Percentiles rank a stretch among this genome's conserved stretches.
Conservation (phyloP, 2,888 invertebrate genomes). For the Ferrisia virgata region DNA sequence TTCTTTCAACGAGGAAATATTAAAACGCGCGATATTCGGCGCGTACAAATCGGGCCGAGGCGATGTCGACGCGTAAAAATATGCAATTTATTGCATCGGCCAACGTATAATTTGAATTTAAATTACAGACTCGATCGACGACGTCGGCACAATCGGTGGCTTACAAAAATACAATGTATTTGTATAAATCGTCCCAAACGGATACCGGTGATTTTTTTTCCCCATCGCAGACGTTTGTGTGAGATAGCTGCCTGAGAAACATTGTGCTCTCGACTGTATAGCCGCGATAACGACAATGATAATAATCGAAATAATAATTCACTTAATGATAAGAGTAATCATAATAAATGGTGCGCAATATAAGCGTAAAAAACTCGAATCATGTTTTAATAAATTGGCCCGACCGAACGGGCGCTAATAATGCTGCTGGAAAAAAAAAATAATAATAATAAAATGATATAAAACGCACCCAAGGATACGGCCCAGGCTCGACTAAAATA, state of each 20-base stretch:
- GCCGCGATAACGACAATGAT: constrained; percentile 32
- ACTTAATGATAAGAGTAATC: constrained; percentile 34
- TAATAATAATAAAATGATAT: no score
- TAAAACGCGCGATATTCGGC: no score
- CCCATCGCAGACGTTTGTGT: neutral
- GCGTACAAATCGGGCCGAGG: neutral
- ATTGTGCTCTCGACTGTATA: neutral
- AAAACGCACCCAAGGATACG: constrained; percentile 28
- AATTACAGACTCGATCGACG: neutral
- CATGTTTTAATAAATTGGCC: constrained; percentile 39
- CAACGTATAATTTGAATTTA: neutral
- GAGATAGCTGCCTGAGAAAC: constrained; percentile 10
- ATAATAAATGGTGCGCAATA: neutral
- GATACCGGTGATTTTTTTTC: neutral
- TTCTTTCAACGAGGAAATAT: neutral
- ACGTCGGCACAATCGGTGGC: no score
- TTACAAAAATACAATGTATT: neutral
- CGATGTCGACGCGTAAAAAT: neutral
- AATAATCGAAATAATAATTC: constrained; percentile 43
- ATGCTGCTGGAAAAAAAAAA: neutral
- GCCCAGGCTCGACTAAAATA: neutral
- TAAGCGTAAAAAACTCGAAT: constrained; percentile 35
- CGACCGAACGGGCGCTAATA: neutral
- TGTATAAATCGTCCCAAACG: neutral
- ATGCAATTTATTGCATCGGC: neutral